Percentiles rank a stretch among this genome's conserved stretches.
Conservation (phyloP, 2,888 invertebrate species). For the Microdon myrmicae region DNA sequence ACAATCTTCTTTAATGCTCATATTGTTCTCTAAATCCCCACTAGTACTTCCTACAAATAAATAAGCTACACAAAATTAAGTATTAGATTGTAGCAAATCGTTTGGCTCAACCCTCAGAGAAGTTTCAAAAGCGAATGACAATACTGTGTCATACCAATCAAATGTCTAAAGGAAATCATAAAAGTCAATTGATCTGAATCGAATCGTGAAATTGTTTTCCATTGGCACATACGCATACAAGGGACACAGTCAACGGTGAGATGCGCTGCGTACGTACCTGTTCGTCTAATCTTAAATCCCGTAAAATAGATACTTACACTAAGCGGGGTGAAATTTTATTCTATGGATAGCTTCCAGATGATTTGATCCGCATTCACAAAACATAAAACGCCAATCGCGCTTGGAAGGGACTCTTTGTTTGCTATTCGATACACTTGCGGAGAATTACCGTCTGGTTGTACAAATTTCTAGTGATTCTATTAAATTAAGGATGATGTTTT, state of each 20-base stretch:
- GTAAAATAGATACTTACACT: constrained; percentile 41
- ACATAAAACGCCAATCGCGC: constrained; percentile 50
- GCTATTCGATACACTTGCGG: too few species aligned
- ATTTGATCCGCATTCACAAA: constrained; percentile 51
- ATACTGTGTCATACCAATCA: constrained; percentile 38
- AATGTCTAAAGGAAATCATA: constrained; percentile 42
- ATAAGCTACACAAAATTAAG: constrained; percentile 45
- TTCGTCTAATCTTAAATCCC: constrained; percentile 43
- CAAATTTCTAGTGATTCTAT: too few species aligned
- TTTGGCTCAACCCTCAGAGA: constrained; percentile 25
- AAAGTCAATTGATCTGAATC: constrained; percentile 47
- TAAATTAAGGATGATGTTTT: too few species aligned
- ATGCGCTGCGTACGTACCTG: too few species aligned
- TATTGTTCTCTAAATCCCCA: constrained; percentile 19
- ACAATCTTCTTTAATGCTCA: too few species aligned
- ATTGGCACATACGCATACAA: constrained; percentile 34
- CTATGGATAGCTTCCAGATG: constrained; percentile 48
- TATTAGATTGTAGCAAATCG: constrained; percentile 46
- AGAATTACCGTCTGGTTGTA: too few species aligned
- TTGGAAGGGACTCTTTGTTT: too few species aligned
- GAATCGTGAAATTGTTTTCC: constrained; percentile 52
- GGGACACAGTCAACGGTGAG: too few species aligned
- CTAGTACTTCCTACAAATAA: constrained; percentile 27
- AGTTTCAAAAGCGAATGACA: constrained; percentile 19
- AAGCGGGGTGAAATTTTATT: constrained; percentile 30